Evolutionary conservation across 2,797 vertebrate genomes (phyloP), one percentile per base, ranked within the genome.

Genomic region (Anomalospiza imberbis): DNA sequence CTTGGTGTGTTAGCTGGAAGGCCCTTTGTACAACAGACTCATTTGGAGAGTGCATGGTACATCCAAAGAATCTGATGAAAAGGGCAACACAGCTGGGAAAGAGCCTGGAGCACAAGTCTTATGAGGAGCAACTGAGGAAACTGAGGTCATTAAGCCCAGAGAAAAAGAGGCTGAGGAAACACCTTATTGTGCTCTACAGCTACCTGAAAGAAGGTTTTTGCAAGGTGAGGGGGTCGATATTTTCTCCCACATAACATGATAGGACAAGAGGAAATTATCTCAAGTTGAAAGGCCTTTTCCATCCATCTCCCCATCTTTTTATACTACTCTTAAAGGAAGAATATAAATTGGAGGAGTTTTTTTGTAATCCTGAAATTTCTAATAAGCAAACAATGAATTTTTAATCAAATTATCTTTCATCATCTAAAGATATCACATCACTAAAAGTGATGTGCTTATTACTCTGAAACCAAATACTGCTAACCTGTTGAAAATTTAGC

Each of bases 181-280:
- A 3, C 19, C 6, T 60, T 19, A 32, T 26, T 1, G 1, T 60
- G 32, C 10, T 67, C 28, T 51, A 36, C 28, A 51, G n/a, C 45
- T 38, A 36, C 5, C 15, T 45, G 17, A 67, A 60, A 67, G 62
- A 13, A 60, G 18, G 5, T 22, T 67, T 44, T 45, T 1, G 1
- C 14, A 32, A 28, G 45, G 4, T 32, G 10, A 40, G 8, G 10
- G 10, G 10, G 5, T 38, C 0, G 0, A 7, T 28, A 17, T 28
- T 28, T 32, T 85, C 47, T 60, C 28, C n/a, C n/a, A n/a, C 5
- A 19, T 29, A 28, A 28, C 7, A n/a, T 24, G 3, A 32, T 13
- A 66, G 26, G 8, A 51, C 12, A 36, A 36, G 32, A 60, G 14
- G 8, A 75, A 60, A 45, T 67, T 18, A 13, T 36, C 24, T 60